These are phyloP conservation scores for Actenoides hombroni DNA, from an alignment of 2,113 vertebrate genomes.

Conservation along the genomic window DNA sequence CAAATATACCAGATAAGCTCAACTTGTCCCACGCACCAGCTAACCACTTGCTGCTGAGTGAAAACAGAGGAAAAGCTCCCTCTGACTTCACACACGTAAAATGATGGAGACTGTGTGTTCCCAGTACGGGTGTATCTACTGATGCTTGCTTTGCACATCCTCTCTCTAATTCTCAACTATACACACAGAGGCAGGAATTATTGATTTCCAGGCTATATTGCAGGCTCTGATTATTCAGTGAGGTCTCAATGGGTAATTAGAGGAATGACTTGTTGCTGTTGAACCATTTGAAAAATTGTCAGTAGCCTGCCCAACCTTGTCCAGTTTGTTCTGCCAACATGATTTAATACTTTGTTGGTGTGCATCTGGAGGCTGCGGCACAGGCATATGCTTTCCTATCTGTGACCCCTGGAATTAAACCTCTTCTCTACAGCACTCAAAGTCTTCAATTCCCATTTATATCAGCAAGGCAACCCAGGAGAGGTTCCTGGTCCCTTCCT, in stretches of 20 bases:
- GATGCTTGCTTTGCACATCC: background rate
- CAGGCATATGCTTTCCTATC: background rate
- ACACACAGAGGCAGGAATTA: background rate
- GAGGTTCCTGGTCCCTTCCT: background rate
- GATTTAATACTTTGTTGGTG: background rate
- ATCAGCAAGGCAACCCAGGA: background rate
- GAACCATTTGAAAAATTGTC: background rate
- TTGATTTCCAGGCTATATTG: background rate
- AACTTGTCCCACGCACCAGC: background rate
- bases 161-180: background rate
- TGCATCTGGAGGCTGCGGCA: background rate
- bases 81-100: background rate
- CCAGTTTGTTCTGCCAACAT: background rate
- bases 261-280: background rate
- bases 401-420: background rate
- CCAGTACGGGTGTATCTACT: background rate
- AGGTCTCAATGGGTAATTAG: background rate
- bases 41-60: background rate
- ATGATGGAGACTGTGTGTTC: background rate
- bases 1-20: background rate
- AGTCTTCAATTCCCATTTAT: background rate
- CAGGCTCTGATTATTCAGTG: background rate
- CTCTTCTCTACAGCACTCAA: background rate
- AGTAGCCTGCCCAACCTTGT: background rate
- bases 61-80: background rate